Evolutionary conservation across 1,140 invertebrate genomes (phyloP), one percentile per base, ranked within the genome.

Genomic region (Stegodyphus mimosarum): DNA sequence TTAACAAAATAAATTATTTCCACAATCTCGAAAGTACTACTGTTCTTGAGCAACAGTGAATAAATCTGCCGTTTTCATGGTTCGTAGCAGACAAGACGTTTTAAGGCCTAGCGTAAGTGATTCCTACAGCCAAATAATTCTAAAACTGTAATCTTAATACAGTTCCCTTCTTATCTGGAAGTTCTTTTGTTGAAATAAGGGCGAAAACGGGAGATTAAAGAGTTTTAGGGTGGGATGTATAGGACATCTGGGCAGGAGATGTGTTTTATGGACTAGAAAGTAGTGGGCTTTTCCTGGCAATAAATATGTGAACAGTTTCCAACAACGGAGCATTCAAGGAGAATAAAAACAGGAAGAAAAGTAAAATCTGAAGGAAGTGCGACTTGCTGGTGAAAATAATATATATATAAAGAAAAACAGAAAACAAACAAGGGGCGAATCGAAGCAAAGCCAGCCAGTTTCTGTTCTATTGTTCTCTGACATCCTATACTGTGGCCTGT

Each of bases 401-500:
- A 83, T 66, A 74, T 64, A 60, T 60, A 60, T 60, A 60, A 10
- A 60, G 9, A 60, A 10, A 60, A 60, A 60, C 9, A 15, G 55
- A 83, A 80, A 83, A 80, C 60, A 53, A 79, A 66, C 11, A 55
- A 55, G 69, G 53, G 11, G 10, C 7, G 49, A 72, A 80, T 80
- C 69, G 70, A 83, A 83, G 79, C 71, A 64, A 72, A 83, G 71
- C 53, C 79, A 64, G 70, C 18, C 55, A 50, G 48, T 63, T 83
- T 74, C 69, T 74, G 52, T 71, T 55, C 66, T 63, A 83, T 83
- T 83, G 79, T 83, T 83, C 79, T 83, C 53, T 83, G 79, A 83
- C 79, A 83, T 83, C 79, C 66, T 83, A 83, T 72, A 83, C 79
- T 73, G 17, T 33, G 71, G 79, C 55, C 60, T 73, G 52, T 73